A percentile compares a stretch with the other conserved stretches of the same genome.
These are phyloP conservation scores for Brachypteracias leptosomus DNA, from an alignment of 2,113 vertebrate species.

Conservation along the genomic window DNA sequence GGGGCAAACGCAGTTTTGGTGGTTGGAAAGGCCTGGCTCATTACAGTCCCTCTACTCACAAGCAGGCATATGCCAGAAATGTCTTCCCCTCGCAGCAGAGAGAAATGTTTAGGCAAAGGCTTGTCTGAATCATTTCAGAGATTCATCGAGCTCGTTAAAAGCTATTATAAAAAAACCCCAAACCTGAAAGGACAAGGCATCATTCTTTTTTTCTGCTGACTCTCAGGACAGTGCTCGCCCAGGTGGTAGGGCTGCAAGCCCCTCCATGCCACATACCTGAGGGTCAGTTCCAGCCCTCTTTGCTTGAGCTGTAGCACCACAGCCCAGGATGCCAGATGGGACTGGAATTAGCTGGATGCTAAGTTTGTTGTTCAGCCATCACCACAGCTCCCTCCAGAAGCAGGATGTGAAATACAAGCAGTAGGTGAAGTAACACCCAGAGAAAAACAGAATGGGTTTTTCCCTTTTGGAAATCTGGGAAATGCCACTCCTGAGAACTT, in stretches of 20 bases:
- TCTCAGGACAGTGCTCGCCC: background rate
- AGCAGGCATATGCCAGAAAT: background rate
- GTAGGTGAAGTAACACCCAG: background rate
- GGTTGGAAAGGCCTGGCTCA: background rate
- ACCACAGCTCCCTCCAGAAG: background rate
- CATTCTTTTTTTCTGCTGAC: background rate
- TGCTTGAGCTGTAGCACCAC: background rate
- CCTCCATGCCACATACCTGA: rapidly evolving
- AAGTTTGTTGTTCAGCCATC: background rate
- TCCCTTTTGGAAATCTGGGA: background rate
- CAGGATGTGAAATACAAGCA: background rate
- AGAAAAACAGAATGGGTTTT: background rate
- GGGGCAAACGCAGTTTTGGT: rapidly evolving
- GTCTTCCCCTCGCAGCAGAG: background rate
- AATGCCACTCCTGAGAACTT: background rate
- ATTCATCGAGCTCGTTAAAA: rapidly evolving
- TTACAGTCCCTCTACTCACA: background rate
- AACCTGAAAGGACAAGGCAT: background rate
- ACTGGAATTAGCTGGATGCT: background rate
- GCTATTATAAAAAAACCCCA: background rate
- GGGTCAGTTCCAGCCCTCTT: background rate
- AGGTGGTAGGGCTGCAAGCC: background rate
- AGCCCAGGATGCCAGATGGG: background rate
- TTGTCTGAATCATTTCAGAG: background rate
- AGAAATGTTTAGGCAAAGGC: background rate